Evolutionary conservation across 2,888 invertebrate species (phyloP), one percentile per base, ranked within the genome.

Genomic region (Drosophila neonasuta): DNA sequence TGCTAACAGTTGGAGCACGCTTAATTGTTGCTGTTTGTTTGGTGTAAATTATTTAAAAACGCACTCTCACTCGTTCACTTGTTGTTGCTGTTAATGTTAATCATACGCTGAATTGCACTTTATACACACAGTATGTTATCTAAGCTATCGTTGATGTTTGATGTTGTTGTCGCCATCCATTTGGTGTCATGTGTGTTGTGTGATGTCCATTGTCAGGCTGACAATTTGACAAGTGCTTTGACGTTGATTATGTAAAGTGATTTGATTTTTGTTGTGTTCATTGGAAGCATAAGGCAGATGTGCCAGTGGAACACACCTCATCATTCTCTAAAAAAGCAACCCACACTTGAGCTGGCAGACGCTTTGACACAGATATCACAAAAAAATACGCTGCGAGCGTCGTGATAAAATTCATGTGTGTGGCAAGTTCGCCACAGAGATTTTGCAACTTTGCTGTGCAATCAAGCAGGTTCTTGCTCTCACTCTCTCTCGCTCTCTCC

Each of bases 21-120:
- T 64, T 77, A 74, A 74, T 74, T 74, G 73, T 58, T 48, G 50
- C 50, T 51, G 57, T 80, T 65, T 64, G 68, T 62, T 58, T 71
- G 71, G 52, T 74, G 80, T 82, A 82, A 80, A 82, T 79, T 85
- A 75, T 77, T 86, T 80, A 67, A 65, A 68, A 74, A 60, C 61
- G 62, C 64, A 45, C 69, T 79, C 79, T 80, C 78, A 71, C 78
- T 71, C 42, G 54, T 51, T 68, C 72, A 75, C 24, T 63, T 62
- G 58, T 42, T 48, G 55, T 45, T 63, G 48, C 20, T 56, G 50
- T 48, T 51, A 56, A 45, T 83, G 82, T 85, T 82, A 79, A 83
- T 85, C 85, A 73, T 72, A 74, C 80, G 86, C 83, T 85, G 83
- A 85, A 80, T 82, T 87, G 82, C 87, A 85, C 83, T 85, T 81